phyloP scores from a whole-genome alignment of 37 sponge, comb jelly and placozoan species.

The Corticium candelabrum region DNA sequence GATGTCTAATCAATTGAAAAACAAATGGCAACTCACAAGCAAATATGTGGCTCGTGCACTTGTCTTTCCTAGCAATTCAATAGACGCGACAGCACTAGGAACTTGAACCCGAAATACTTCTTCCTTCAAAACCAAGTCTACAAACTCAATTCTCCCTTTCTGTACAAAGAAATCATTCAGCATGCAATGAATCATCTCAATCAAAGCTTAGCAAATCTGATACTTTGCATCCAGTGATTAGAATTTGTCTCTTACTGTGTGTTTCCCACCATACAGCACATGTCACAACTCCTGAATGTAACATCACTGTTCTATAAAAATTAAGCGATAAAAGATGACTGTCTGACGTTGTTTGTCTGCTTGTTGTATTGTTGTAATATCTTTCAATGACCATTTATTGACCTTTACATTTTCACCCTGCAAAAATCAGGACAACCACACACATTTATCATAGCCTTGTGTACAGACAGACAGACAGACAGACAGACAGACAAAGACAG shows the following conservation, averaged over 20 bases:
- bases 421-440: too few relatives aligned
- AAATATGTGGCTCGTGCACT: not conserved
- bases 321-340: not conserved
- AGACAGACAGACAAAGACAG: too few relatives aligned
- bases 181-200: too few relatives aligned
- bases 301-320: too few relatives aligned
- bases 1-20: too few relatives aligned
- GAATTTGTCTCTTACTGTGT: conserved; percentile 32
- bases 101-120: not conserved
- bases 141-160: too few relatives aligned
- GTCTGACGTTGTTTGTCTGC: not conserved
- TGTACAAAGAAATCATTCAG: too few relatives aligned
- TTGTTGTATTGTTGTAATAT: not conserved
- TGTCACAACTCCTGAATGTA: conserved; percentile 8
- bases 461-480: too few relatives aligned
- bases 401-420: too few relatives aligned
- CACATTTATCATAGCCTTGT: too few relatives aligned
- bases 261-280: conserved; percentile 78
- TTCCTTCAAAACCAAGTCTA: not conserved
- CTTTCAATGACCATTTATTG: not conserved
- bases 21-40: not conserved
- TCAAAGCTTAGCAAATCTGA: too few relatives aligned
- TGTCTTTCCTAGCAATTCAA: not conserved
- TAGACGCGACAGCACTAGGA: not conserved
- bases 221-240: conserved; percentile 76